Conservation (phyloP, 2,888 invertebrate genomes). For the Stenodera caucasica region DNA sequence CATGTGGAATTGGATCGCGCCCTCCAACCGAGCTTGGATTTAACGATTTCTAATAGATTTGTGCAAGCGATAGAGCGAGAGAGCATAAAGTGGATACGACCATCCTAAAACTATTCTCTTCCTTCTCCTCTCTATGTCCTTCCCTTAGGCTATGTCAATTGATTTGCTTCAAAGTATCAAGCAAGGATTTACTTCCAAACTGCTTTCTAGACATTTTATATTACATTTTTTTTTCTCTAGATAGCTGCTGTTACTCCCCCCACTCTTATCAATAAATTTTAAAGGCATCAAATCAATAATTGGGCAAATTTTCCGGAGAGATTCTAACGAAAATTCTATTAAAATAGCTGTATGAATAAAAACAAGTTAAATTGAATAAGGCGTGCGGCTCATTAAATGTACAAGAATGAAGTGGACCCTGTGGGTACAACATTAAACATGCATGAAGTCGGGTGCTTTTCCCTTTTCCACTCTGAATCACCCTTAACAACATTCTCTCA, state of each 20-base stretch:
- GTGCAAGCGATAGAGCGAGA: slow-evolving; percentile 50
- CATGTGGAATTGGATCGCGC: slow-evolving; percentile 53
- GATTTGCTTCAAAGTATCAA: slow-evolving; percentile 48
- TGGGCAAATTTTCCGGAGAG: no score
- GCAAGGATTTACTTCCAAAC: slow-evolving; percentile 43
- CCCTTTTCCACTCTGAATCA: slow-evolving; percentile 8
- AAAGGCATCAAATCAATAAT: background rate
- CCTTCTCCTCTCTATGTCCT: slow-evolving; percentile 36
- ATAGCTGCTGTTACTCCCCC: background rate
- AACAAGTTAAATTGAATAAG: slow-evolving; percentile 51
- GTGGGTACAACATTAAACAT: slow-evolving; percentile 51
- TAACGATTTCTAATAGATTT: slow-evolving; percentile 58
- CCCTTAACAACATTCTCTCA: slow-evolving; percentile 19
- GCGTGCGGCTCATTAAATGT: slow-evolving; percentile 49
- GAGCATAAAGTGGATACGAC: slow-evolving; percentile 45
- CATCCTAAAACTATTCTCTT: slow-evolving; percentile 40
- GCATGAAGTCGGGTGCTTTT: slow-evolving; percentile 42
- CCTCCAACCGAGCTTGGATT: slow-evolving; percentile 52
- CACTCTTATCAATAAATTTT: background rate
- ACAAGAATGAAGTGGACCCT: slow-evolving; percentile 51
- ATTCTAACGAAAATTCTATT: no score
- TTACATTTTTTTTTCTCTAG: slow-evolving; percentile 27
- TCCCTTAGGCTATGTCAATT: slow-evolving; percentile 48
- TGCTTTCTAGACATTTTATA: slow-evolving; percentile 41
- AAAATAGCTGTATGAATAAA: background rate